phyloP scores from a whole-genome alignment of 2,113 vertebrate species.

The Sporophila hypoxantha region DNA sequence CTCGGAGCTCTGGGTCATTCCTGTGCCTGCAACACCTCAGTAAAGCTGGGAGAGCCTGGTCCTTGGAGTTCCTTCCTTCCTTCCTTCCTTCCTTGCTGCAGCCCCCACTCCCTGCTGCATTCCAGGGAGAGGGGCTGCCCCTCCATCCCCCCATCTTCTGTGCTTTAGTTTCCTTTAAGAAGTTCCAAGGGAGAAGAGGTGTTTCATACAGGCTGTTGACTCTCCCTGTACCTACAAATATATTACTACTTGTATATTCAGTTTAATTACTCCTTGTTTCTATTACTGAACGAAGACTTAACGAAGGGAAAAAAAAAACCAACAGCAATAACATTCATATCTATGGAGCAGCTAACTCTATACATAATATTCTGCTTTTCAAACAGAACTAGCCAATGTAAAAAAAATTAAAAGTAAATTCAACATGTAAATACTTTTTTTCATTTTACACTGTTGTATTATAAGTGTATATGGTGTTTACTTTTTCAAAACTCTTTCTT shows the following conservation, averaged over 20 bases:
- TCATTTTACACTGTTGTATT: constrained; percentile 83
- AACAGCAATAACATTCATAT: constrained; percentile 91
- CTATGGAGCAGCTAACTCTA: constrained; percentile 72
- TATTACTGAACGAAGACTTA: constrained; percentile 67
- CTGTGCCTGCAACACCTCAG: background rate
- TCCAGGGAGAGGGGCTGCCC: background rate
- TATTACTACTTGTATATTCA: constrained; percentile 64
- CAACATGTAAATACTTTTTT: constrained; percentile 86
- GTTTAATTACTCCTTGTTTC: constrained; percentile 72
- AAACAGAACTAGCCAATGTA: constrained; percentile 80
- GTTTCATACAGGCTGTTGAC: constrained; percentile 64
- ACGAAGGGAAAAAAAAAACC: constrained; percentile 70
- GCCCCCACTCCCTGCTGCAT: background rate
- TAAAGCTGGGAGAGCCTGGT: background rate
- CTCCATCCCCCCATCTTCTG: background rate
- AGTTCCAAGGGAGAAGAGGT: constrained; percentile 65
- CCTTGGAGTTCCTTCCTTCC: background rate
- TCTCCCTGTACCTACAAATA: constrained; percentile 64
- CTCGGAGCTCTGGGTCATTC: background rate
- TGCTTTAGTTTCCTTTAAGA: constrained; percentile 66
- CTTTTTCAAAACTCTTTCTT: constrained; percentile 81
- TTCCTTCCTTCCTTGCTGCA: background rate
- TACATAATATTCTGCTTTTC: constrained; percentile 65
- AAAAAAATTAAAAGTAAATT: constrained; percentile 71
- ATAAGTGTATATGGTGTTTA: constrained; percentile 88